Percentiles rank a stretch among this genome's conserved stretches.
phyloP scores from a whole-genome alignment of 2,113 vertebrate genomes.

The Montifringilla adamsi region DNA sequence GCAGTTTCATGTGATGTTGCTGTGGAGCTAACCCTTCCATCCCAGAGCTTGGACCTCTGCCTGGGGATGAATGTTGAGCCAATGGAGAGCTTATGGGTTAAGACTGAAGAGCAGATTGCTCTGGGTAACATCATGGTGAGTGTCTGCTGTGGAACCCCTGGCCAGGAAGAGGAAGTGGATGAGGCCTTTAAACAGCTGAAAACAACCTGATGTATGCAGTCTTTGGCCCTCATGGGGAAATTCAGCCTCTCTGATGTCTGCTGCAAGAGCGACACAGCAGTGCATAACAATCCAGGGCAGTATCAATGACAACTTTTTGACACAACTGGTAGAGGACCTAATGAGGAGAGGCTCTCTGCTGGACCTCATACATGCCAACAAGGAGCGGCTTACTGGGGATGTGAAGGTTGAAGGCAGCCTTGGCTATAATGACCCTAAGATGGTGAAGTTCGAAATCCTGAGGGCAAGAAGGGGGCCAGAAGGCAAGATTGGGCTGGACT shows the following conservation, averaged over 20 bases:
- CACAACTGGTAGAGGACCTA: background rate
- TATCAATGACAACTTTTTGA: background rate
- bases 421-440: background rate
- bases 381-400: background rate
- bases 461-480: background rate
- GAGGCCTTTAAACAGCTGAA: background rate
- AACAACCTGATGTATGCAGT: background rate
- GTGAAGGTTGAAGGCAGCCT: background rate
- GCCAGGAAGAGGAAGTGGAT: background rate
- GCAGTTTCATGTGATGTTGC: background rate
- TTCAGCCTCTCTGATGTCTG: fast-evolving
- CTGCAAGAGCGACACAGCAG: background rate
- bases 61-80: background rate
- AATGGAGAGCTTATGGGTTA: background rate
- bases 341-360: background rate
- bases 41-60: background rate
- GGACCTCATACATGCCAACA: background rate
- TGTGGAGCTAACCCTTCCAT: background rate
- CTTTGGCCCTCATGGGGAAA: background rate
- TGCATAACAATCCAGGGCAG: background rate
- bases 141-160: background rate
- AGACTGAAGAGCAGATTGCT: background rate
- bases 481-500: background rate
- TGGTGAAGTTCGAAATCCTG: background rate
- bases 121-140: background rate